phyloP scores from a whole-genome alignment of 2,113 vertebrate genomes.

The Odocoileus hemionus region DNA sequence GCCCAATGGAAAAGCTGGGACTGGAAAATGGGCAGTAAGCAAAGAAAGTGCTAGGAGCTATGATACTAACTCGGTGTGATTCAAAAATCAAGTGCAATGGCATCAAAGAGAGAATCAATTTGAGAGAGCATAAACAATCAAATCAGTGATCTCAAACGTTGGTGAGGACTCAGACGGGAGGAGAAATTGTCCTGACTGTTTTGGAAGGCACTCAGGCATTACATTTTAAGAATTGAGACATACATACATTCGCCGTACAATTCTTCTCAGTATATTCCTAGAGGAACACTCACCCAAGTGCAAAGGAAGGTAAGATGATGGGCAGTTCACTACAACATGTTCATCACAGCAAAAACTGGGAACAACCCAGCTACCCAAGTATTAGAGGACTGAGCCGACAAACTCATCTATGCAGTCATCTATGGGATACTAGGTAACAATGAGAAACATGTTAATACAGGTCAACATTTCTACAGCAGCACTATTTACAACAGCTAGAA shows the following conservation, averaged over 20 bases:
- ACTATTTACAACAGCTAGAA: not conserved
- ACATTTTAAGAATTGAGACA: not conserved
- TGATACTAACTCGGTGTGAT: not conserved
- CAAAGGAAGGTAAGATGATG: not conserved
- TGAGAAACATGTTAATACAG: not conserved
- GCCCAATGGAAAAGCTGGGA: not conserved
- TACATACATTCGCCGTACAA: not conserved
- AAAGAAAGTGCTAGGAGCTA: not conserved
- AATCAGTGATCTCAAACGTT: not conserved
- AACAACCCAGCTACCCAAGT: not conserved
- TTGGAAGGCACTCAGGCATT: not conserved
- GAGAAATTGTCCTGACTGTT: not conserved
- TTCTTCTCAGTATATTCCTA: not conserved
- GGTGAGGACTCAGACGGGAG: not conserved
- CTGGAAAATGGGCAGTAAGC: not conserved
- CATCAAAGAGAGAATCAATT: not conserved
- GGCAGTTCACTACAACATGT: not conserved
- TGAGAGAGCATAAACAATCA: not conserved
- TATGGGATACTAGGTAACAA: not conserved
- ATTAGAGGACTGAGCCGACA: not conserved
- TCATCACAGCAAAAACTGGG: not conserved
- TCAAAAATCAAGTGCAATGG: not conserved
- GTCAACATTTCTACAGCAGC: not conserved
- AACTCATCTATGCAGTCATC: not conserved
- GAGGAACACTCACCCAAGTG: not conserved